These are phyloP conservation scores for Tenebrosternarchus preto DNA, from an alignment of 2,113 vertebrate genomes.

Conservation along the genomic window DNA sequence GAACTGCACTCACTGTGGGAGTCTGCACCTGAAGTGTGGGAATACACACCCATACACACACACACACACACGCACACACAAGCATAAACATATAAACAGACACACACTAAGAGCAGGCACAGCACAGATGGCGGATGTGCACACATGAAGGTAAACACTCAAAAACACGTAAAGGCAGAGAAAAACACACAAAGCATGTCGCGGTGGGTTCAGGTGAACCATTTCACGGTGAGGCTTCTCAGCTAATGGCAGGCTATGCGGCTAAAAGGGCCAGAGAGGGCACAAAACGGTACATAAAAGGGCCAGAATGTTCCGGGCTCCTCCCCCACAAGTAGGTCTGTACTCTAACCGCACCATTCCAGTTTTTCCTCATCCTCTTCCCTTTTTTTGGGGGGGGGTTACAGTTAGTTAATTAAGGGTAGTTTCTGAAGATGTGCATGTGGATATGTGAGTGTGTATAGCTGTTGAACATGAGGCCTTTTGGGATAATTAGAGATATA, in stretches of 20 bases:
- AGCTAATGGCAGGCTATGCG: no score
- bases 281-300: not conserved
- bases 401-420: not conserved
- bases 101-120: not conserved
- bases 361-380: not conserved
- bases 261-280: not conserved
- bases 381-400: conserved; percentile 4
- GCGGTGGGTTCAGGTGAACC: not conserved
- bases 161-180: conserved; percentile 16
- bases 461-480: conserved; percentile 9
- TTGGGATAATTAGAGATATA: conserved; percentile 21
- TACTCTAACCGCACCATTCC: not conserved
- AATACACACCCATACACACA: conserved; percentile 34
- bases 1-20: conserved; percentile 72
- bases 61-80: no score
- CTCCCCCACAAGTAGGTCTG: no score
- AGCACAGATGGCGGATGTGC: no score
- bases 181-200: not conserved
- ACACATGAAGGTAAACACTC: not conserved
- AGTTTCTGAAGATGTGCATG: conserved; percentile 18
- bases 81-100: conserved; percentile 3
- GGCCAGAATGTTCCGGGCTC: not conserved
- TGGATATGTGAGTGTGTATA: conserved; percentile 18
- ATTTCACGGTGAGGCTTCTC: not conserved
- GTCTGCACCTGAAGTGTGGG: conserved; percentile 48